phyloP scores from a whole-genome alignment of 2,797 vertebrate species.

The Sebastes iracundus region DNA sequence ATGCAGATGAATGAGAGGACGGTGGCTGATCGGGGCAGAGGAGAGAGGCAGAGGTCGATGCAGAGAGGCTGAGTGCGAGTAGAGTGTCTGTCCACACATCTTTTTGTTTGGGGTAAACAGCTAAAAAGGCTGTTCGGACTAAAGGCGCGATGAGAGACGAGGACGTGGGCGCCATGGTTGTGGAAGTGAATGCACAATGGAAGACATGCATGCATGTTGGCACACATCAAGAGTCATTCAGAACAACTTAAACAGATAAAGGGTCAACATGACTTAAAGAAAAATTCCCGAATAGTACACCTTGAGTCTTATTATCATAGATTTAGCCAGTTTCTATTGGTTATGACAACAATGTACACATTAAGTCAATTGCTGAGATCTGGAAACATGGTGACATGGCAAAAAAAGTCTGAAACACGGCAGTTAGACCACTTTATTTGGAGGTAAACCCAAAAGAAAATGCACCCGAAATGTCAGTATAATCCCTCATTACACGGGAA shows the following conservation, averaged over 20 bases:
- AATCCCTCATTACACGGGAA: neutral
- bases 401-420: neutral
- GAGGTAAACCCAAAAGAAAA: neutral
- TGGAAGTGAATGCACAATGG: constrained; percentile 41
- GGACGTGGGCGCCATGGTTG: constrained; percentile 25
- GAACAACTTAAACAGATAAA: neutral
- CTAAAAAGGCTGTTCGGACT: constrained; percentile 69
- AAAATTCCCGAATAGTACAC: neutral
- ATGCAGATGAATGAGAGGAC: constrained; percentile 60
- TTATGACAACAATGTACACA: neutral
- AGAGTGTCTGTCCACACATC: constrained; percentile 65
- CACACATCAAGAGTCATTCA: neutral
- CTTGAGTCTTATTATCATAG: neutral
- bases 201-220: neutral
- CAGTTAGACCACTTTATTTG: neutral
- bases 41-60: constrained; percentile 47
- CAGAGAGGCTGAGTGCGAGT: constrained; percentile 26
- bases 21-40: constrained; percentile 34
- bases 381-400: neutral
- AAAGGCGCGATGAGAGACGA: constrained; percentile 63
- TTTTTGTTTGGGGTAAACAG: constrained; percentile 78
- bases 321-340: neutral
- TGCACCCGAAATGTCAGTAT: neutral
- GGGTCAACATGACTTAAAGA: neutral
- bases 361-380: neutral